Percentiles rank a stretch among this genome's conserved stretches.
phyloP scores from a whole-genome alignment of 2,888 invertebrate species.

The Schizaphis graminum region DNA sequence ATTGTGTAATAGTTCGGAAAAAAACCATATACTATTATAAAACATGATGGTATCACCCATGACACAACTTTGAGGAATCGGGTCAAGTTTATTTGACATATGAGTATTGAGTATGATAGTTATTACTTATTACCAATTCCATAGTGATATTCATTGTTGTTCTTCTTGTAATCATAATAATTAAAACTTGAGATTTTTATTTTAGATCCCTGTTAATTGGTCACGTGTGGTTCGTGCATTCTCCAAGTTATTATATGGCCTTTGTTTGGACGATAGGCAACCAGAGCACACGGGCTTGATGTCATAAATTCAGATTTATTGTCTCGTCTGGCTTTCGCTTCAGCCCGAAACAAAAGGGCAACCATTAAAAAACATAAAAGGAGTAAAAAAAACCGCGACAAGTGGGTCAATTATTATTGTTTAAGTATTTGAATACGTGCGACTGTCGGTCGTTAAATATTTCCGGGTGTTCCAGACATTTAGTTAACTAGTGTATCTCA shows the following conservation, averaged over 20 bases:
- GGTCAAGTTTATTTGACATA: constrained; percentile 57
- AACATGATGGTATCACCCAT: constrained; percentile 47
- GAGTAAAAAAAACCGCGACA: constrained; percentile 56
- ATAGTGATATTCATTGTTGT: background rate
- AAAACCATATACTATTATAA: background rate
- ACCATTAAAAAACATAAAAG: constrained; percentile 54
- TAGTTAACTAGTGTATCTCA: background rate
- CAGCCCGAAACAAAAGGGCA: constrained; percentile 55
- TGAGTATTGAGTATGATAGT: background rate
- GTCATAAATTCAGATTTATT: constrained; percentile 62
- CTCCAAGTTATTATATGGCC: background rate
- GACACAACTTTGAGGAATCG: constrained; percentile 48
- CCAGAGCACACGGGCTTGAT: constrained; percentile 46
- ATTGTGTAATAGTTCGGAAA: constrained; percentile 34
- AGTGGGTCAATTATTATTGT: constrained; percentile 61
- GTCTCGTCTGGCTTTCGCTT: constrained; percentile 60
- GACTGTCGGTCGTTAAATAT: constrained; percentile 46
- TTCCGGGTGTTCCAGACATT: constrained; percentile 58
- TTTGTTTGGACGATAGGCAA: constrained; percentile 18
- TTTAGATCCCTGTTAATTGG: background rate
- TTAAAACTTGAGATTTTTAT: background rate
- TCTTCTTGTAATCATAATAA: constrained; percentile 21
- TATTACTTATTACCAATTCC: constrained; percentile 37
- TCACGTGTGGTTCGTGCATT: background rate
- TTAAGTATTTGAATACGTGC: constrained; percentile 35